Base-by-base conservation (phyloP, 2,888 invertebrate species). In the Andrena bucephala region DNA sequence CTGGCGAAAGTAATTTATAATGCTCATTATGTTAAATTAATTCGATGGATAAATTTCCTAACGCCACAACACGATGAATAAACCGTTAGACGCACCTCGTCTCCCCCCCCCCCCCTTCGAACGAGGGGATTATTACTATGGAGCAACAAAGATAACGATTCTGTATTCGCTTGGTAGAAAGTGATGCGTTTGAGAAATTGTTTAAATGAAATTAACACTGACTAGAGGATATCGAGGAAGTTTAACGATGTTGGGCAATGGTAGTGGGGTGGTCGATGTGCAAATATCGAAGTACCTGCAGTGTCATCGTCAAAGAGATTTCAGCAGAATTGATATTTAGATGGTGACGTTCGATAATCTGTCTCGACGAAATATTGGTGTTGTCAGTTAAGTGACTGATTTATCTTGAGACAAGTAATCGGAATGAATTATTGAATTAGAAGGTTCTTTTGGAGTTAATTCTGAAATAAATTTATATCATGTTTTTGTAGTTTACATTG, bases 1-100 rank as follows among this genome's bases (percentile, higher is more conserved):
- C 54, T 42, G 42, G 33, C 65, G 50, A 83, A 77, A 77, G 63
- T 71, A 77, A 75, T 67, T 50, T 76, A 79, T 81, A 81, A 81
- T 80, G 81, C 67, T 67, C 67, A 24, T 81, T 80, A 80, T 67
- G 54, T 63, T 54, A 62, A 81, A 81, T 72, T 80, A 71, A 81
- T 81, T 65, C 63, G 77, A 79, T 59, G 77, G 69, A 76, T 79
- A 79, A 79, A 79, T 76, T 76, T 69, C 63, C 54, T 50, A 54
- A 50, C 68, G 29, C 31, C 33, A 24, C 48, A 48, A 20, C 16
- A 36, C 50, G 29, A 76, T 68, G 77, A 77, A 67, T 67, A 77
- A 77, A 69, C n/a, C 78, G 62, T 62, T 36, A 57, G 69, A 78
- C 63, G 31, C 69, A 7, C 20, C 33, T 7, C 20, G 20, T n/a